phyloP scores from a whole-genome alignment of 2,113 vertebrate species.

The Podilymbus podiceps region DNA sequence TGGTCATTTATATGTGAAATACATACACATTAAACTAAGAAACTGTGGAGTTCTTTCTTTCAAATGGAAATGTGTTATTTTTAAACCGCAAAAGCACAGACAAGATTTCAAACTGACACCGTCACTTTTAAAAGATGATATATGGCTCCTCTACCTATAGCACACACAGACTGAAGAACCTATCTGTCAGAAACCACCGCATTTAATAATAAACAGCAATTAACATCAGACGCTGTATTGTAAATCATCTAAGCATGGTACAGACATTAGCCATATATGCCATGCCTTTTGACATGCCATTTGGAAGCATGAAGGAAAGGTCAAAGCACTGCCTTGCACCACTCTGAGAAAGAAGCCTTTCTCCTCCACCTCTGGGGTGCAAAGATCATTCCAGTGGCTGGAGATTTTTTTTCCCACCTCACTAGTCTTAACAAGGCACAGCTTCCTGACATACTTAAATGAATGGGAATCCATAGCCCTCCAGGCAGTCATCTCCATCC shows the following conservation, averaged over 20 bases:
- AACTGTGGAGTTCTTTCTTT: constrained; percentile 12
- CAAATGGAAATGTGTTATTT: constrained; percentile 35
- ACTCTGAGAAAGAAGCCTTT: neutral
- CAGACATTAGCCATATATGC: neutral
- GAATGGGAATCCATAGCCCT: neutral
- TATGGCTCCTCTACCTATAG: neutral
- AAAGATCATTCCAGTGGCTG: neutral
- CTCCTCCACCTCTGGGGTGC: neutral
- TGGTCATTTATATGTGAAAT: constrained; percentile 50
- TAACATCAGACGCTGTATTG: neutral
- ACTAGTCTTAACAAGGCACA: neutral
- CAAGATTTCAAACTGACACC: constrained; percentile 5
- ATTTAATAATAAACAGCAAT: constrained; percentile 6
- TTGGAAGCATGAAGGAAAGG: neutral
- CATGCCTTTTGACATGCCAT: neutral
- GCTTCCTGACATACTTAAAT: neutral
- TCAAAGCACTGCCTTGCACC: neutral
- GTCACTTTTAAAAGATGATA: neutral
- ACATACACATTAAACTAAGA: constrained; percentile 17
- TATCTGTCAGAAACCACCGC: neutral
- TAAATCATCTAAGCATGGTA: neutral
- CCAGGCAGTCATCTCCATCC: neutral
- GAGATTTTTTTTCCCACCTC: neutral
- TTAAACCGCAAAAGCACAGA: constrained; percentile 4
- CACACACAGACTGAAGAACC: neutral